A percentile compares a stretch with the other conserved stretches of the same genome.
Conservation (phyloP, 2,888 invertebrate species). For the Aporophyla nigra region DNA sequence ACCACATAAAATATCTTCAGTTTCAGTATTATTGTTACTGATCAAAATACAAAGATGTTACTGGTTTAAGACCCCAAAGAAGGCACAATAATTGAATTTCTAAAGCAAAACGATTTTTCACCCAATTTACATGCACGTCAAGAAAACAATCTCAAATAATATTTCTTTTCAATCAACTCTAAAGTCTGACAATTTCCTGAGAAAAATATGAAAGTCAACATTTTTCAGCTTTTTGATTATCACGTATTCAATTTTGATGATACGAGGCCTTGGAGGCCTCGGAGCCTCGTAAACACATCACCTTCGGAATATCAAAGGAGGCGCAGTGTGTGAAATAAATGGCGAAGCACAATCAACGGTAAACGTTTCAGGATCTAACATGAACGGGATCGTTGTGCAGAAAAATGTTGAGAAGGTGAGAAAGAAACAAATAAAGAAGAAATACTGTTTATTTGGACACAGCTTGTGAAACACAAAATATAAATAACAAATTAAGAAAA, state of each 20-base stretch:
- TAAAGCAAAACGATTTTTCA: slow-evolving; percentile 9
- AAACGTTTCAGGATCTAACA: slow-evolving; percentile 46
- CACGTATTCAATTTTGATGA: slow-evolving; percentile 69
- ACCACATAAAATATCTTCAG: neutral
- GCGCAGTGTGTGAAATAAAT: slow-evolving; percentile 64
- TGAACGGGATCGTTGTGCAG: slow-evolving; percentile 18
- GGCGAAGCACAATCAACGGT: slow-evolving; percentile 63
- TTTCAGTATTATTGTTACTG: neutral
- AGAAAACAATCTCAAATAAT: slow-evolving; percentile 47
- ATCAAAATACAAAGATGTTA: neutral
- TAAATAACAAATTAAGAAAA: too few species aligned
- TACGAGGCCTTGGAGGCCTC: slow-evolving; percentile 31
- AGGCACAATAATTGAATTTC: slow-evolving; percentile 23
- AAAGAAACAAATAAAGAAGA: too few species aligned
- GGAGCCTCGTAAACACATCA: slow-evolving; percentile 61
- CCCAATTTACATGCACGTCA: slow-evolving; percentile 28
- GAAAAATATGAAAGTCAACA: slow-evolving; percentile 56
- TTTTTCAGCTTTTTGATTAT: slow-evolving; percentile 64
- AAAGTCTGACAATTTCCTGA: slow-evolving; percentile 65
- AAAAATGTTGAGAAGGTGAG: neutral
- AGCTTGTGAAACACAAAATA: too few species aligned
- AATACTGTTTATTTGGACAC: too few species aligned
- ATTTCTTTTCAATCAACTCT: slow-evolving; percentile 61
- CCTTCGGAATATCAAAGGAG: slow-evolving; percentile 68
- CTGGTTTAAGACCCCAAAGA: slow-evolving; percentile 25